Percentiles rank a stretch among this genome's conserved stretches.
Conservation (phyloP, 2,113 vertebrate species). For the Taurulus bubalis region DNA sequence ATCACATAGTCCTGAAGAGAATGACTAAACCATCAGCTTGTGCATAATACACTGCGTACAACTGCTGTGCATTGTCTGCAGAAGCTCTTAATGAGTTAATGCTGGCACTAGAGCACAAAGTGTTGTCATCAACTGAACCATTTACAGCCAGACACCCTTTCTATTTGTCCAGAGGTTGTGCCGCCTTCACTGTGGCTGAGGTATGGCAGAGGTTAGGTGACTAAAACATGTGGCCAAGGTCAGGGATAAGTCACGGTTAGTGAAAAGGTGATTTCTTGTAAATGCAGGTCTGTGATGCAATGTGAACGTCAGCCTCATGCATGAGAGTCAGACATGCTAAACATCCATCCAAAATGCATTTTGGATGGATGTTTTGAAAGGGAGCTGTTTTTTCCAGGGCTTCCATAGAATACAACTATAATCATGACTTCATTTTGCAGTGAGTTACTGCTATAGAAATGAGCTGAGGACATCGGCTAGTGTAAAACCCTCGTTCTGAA, state of each 20-base stretch:
- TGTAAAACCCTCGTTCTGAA: conserved; percentile 2
- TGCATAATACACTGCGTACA: background rate
- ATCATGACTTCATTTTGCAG: background rate
- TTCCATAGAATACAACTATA: background rate
- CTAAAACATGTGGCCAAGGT: background rate
- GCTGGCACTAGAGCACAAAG: background rate
- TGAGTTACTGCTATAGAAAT: background rate
- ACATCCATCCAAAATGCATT: background rate
- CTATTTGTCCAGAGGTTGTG: background rate
- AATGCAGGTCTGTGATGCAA: background rate
- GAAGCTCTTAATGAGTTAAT: background rate
- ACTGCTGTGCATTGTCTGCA: background rate
- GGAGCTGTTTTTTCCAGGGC: background rate
- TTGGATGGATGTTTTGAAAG: background rate
- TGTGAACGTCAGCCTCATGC: background rate
- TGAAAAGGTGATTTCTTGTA: background rate
- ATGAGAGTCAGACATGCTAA: background rate
- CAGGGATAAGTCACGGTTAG: background rate
- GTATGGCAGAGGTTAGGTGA: background rate
- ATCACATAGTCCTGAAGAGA: background rate
- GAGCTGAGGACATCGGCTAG: background rate
- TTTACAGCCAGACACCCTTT: background rate
- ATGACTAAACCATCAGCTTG: background rate
- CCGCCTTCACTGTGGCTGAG: background rate
- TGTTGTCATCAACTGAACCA: background rate